Evolutionary conservation across 2,113 vertebrate species (phyloP).

Genomic region (Chamaea fasciata): DNA sequence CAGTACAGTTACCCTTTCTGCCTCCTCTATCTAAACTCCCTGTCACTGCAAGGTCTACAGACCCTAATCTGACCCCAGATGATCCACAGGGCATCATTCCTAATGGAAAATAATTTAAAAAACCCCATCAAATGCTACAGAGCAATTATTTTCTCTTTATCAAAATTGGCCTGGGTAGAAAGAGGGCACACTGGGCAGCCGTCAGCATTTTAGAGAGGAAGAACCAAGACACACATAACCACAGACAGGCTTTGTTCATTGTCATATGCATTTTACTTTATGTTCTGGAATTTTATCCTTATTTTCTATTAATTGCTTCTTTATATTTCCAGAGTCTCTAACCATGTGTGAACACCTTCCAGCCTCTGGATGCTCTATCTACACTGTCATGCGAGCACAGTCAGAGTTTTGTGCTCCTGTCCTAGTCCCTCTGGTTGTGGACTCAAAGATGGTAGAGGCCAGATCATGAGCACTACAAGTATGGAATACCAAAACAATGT

Average conservation of each 20-base stretch:
- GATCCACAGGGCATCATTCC: neutral
- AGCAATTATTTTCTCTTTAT: neutral
- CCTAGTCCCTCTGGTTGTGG: neutral
- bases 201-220: neutral
- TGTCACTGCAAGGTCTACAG: neutral
- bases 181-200: neutral
- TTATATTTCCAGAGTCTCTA: neutral
- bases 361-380: neutral
- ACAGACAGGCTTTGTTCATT: neutral
- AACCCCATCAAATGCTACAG: accelerated
- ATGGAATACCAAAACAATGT: accelerated
- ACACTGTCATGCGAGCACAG: neutral
- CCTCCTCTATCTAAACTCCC: neutral
- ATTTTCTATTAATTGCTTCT: neutral
- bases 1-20: neutral
- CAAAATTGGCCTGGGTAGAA: neutral
- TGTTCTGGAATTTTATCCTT: neutral
- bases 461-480: neutral
- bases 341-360: neutral
- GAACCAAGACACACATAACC: neutral
- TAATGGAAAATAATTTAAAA: neutral
- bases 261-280: neutral
- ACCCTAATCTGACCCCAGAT: neutral
- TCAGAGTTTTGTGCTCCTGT: neutral
- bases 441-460: neutral